These are phyloP conservation scores for Furcula furcula DNA, from an alignment of 2,888 invertebrate genomes.

Conservation along the genomic window DNA sequence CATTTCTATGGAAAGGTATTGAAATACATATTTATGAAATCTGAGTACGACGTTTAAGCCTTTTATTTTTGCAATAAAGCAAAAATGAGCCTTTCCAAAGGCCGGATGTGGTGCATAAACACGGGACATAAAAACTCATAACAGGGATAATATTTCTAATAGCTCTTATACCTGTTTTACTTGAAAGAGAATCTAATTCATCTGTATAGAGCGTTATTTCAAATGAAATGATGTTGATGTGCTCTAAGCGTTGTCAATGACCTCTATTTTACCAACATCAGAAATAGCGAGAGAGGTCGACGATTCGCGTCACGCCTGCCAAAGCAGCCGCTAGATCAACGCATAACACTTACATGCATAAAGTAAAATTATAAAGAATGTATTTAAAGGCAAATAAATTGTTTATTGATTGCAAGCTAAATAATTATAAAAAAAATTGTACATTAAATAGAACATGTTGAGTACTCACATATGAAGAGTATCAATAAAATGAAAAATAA, in stretches of 20 bases:
- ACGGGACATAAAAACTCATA: constrained; percentile 14
- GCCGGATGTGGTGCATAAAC: constrained; percentile 29
- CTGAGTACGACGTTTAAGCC: constrained; percentile 16
- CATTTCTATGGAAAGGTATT: constrained; percentile 24
- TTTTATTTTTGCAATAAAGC: constrained; percentile 12
- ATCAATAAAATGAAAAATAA: too few species aligned
- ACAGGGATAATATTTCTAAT: constrained; percentile 27
- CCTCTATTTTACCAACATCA: constrained; percentile 74
- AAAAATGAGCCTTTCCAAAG: constrained; percentile 15
- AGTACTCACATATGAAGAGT: too few species aligned
- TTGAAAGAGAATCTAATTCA: constrained; percentile 24
- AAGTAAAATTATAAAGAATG: constrained; percentile 21
- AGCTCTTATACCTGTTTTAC: constrained; percentile 24
- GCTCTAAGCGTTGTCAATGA: constrained; percentile 77
- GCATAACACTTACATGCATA: constrained; percentile 16
- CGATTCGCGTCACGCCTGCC: constrained; percentile 58
- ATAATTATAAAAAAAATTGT: too few species aligned
- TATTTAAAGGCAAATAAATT: too few species aligned
- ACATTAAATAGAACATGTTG: too few species aligned
- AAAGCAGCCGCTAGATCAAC: constrained; percentile 24
- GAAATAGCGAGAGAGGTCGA: constrained; percentile 61
- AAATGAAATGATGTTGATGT: constrained; percentile 53
- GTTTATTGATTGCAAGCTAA: too few species aligned
- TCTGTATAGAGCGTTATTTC: constrained; percentile 38
- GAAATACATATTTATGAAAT: constrained; percentile 35